Evolutionary conservation across 2,888 invertebrate species (phyloP).

Genomic region (Tetragnatha montana): DNA sequence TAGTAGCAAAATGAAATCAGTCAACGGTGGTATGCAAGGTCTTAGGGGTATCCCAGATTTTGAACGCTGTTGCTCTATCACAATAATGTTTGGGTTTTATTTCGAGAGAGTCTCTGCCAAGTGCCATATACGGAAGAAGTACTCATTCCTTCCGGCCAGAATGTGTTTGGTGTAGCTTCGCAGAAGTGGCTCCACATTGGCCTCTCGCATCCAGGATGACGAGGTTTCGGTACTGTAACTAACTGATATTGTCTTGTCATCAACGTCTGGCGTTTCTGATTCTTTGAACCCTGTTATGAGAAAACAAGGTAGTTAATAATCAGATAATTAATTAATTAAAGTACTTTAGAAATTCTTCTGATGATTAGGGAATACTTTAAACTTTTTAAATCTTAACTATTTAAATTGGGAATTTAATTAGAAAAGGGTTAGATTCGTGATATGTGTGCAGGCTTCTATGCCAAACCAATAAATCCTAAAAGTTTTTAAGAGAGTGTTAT

Average conservation of each 20-base stretch:
- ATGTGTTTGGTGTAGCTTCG: slow-evolving; percentile 91
- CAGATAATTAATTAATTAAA: neutral
- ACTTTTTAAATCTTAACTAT: neutral
- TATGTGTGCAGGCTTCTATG: too few relatives aligned
- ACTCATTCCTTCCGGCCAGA: slow-evolving; percentile 90
- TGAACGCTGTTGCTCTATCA: slow-evolving; percentile 32
- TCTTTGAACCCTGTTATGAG: slow-evolving; percentile 73
- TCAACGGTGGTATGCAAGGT: neutral
- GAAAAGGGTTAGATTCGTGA: too few relatives aligned
- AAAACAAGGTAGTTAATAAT: neutral
- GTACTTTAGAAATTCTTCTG: neutral
- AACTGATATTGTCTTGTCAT: slow-evolving; percentile 82
- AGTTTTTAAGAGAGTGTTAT: too few relatives aligned
- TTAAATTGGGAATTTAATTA: too few relatives aligned
- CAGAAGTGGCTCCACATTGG: slow-evolving; percentile 95
- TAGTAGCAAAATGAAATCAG: neutral
- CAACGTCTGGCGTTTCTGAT: slow-evolving; percentile 81
- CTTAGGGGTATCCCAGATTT: slow-evolving; percentile 54
- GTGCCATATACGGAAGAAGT: slow-evolving; percentile 96
- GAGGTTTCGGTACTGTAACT: slow-evolving; percentile 93
- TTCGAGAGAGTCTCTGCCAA: slow-evolving; percentile 89
- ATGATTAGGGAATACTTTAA: neutral
- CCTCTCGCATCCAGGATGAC: slow-evolving; percentile 93
- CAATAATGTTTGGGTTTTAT: slow-evolving; percentile 77
- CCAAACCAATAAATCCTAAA: too few relatives aligned